Percentiles rank a stretch among this genome's conserved stretches.
phyloP scores from a whole-genome alignment of 2,797 vertebrate genomes.

The Platalea minor region DNA sequence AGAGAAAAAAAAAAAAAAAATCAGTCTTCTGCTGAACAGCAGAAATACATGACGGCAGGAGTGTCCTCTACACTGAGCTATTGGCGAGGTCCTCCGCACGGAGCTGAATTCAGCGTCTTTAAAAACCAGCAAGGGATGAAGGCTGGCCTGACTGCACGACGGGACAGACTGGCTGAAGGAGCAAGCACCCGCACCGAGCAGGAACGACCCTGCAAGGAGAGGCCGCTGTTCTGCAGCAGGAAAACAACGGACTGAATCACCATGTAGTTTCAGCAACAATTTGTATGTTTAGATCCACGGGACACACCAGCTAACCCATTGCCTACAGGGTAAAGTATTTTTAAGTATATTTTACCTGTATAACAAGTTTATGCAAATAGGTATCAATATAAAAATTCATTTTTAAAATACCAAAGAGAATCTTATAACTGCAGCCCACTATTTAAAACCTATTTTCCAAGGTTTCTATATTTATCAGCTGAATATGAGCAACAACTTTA shows the following conservation, averaged over 20 bases:
- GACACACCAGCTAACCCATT: not conserved
- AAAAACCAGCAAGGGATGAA: not conserved
- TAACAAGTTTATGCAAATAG: not conserved
- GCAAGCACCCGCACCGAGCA: not conserved
- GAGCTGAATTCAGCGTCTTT: not conserved
- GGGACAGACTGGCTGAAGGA: not conserved
- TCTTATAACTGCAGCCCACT: not conserved
- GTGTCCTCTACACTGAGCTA: not conserved
- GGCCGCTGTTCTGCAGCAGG: not conserved
- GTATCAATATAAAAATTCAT: not conserved
- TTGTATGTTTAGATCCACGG: not conserved
- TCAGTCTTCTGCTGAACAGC: not conserved
- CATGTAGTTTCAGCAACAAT: not conserved
- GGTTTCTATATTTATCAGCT: not conserved
- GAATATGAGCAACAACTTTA: not conserved
- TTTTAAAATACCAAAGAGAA: not conserved
- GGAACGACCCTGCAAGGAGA: not conserved
- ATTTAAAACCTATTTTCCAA: not conserved
- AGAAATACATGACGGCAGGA: not conserved
- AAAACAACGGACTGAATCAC: fast-evolving
- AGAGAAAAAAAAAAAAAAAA: not conserved
- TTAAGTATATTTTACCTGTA: not conserved
- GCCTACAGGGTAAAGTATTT: not conserved
- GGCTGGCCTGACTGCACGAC: not conserved
- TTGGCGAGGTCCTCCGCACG: not conserved